Base-by-base conservation (phyloP, 2,888 invertebrate genomes). In the Pteria penguin region DNA sequence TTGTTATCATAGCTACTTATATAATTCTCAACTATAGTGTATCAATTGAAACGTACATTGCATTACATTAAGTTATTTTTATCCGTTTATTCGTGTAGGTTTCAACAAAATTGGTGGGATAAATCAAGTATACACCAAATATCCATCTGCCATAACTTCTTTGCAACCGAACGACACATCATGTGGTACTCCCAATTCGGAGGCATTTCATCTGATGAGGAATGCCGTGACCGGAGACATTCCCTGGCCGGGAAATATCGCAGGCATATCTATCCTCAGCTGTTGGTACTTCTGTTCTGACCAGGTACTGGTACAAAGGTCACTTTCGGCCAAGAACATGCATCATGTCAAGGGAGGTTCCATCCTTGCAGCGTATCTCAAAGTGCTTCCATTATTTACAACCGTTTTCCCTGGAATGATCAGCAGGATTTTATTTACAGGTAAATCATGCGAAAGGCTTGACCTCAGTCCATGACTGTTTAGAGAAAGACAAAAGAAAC, bases 271-370 rank as follows among this genome's bases (percentile, higher is more conserved):
- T 22, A 87, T 88, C 26, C 83, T 87, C 5, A 83, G 85, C 52
- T 71, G 79, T 18, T 88, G 87, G 87, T 87, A 87, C 79, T 88
- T 87, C 78, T 88, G 88, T 45, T 86, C 85, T 4, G 87, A 88
- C 68, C 88, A 88, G 84, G 88, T 87, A 2, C 89, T 93, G 67
- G 93, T 93, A 0, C 93, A 93, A 83, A 83, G 93, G 27, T 90
- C 91, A 2, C 85, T 93, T 62, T 91, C 93, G 1, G 91, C 93
- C 11, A 93, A 91, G 84, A 92, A 93, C 83, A 91, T 93, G 89
- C 88, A 90, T 14, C 93, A 94, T 83, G 93, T 93, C 2, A 93
- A 93, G 86, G 93, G 91, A 4, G 93, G 93, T 2, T 92, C 93
- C 33, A 91, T 93, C 63, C 81, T 93, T 62, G 93, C 93, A 0